Base-by-base conservation (phyloP, 2,888 invertebrate species). In the Epinotia ramella region DNA sequence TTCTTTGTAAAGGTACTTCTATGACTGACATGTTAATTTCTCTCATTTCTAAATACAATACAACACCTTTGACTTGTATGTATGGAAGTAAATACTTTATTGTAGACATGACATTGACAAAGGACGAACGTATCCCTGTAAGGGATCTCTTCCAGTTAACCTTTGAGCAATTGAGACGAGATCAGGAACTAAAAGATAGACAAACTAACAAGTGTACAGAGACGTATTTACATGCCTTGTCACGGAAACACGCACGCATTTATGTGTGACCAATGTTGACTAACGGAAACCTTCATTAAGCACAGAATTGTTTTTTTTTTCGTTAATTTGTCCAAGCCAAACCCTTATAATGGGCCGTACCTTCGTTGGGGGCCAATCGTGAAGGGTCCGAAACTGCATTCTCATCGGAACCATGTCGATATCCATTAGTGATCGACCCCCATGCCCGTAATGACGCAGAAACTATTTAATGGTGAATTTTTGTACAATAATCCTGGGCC, bases 331-430 rank as follows among this genome's bases (percentile, higher is more conserved):
- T 60, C 49, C 16, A 70, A 49, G 46, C 49, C 57, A 13, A 63
- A 69, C 63, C 68, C 57, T 59, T 20, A 44, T 56, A 53, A 63
- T 69, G 44, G 56, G 44, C 33, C 46, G 64, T 65, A 46, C 69
- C 73, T 33, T 66, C 73, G 73, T 68, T 60, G 74, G 79, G 76
- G 83, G 79, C 80, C 86, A 81, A 82, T 83, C 83, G 79, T 28
- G 78, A 78, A 80, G 81, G 79, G 80, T 78, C 78, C 76, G 80
- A 83, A 85, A 83, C 77, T 89, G 89, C 89, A 83, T 81, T 82
- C 86, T 90, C 90, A 90, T 87, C 86, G 85, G 78, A 78, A 80
- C 85, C 84, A 83, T 86, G 84, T 85, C 84, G 84, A 85, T 87
- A 86, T 86, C 87, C 88, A 89, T 89, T 89, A 88, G 84, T 57